These are phyloP conservation scores for Mormyrops attenuatus DNA, from an alignment of 2,797 vertebrate genomes.

Conservation along the genomic window DNA sequence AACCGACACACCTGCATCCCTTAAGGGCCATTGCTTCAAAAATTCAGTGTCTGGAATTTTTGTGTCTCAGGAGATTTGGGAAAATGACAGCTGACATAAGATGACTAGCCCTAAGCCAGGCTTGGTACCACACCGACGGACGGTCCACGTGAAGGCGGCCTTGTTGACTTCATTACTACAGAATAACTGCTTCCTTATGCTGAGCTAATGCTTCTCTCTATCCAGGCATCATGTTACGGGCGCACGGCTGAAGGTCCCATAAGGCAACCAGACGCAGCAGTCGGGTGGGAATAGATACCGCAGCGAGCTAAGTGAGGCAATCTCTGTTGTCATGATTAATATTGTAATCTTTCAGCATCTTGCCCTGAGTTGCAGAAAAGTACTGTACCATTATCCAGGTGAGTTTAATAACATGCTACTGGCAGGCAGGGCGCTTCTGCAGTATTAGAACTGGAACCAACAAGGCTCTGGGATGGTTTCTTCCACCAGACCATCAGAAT, in stretches of 20 bases:
- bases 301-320: not conserved
- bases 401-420: not conserved
- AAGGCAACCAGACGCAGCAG: not conserved
- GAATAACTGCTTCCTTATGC: slow-evolving; percentile 11
- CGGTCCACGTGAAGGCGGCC: not conserved
- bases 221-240: not conserved
- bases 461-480: not conserved
- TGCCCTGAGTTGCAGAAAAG: not conserved
- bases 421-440: not conserved
- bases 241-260: not conserved
- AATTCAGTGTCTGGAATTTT: not conserved
- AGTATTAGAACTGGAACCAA: not conserved
- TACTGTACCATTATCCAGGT: not conserved
- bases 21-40: not conserved
- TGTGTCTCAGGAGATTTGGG: not conserved
- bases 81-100: not conserved
- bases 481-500: not conserved
- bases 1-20: not conserved
- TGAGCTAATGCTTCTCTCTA: not conserved
- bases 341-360: not conserved
- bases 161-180: slow-evolving; percentile 5
- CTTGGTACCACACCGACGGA: not conserved
- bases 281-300: not conserved
- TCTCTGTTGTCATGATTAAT: not conserved
- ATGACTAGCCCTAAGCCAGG: not conserved